Percentiles rank a stretch among this genome's conserved stretches.
phyloP scores from a whole-genome alignment of 1,140 invertebrate genomes.

The Drosophila ohnishii region DNA sequence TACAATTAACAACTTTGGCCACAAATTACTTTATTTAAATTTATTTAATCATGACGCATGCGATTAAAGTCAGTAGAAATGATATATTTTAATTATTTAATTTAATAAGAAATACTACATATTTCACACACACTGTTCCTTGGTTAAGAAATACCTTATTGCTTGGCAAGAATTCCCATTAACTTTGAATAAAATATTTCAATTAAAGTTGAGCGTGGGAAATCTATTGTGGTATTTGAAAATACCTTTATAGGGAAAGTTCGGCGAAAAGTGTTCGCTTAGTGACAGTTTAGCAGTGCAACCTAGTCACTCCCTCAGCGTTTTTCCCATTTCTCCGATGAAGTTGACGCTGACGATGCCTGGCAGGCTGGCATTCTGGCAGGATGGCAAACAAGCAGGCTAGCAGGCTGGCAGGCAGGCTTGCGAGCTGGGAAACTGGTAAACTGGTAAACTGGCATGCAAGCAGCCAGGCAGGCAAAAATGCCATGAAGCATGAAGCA shows the following conservation, averaged over 20 bases:
- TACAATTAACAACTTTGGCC: neutral
- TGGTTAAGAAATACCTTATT: neutral
- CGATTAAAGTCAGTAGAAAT: neutral
- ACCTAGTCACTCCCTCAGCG: constrained; percentile 24
- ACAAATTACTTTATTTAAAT: constrained; percentile 2
- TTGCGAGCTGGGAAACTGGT: constrained; percentile 16
- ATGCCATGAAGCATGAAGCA: constrained; percentile 60
- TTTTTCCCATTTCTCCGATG: constrained; percentile 27
- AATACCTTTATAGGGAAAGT: constrained; percentile 7
- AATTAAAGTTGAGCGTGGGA: neutral
- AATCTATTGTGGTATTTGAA: neutral
- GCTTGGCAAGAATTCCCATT: constrained; percentile 1
- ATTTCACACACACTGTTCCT: neutral
- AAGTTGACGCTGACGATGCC: constrained; percentile 44
- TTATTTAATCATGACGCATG: constrained; percentile 8
- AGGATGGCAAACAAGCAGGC: constrained; percentile 27
- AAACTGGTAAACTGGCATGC: constrained; percentile 21
- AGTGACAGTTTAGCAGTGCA: constrained; percentile 21
- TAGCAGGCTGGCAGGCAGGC: constrained; percentile 22
- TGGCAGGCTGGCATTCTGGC: constrained; percentile 35
- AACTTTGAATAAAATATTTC: constrained; percentile 13
- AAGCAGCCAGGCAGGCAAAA: constrained; percentile 33
- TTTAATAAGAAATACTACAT: no score
- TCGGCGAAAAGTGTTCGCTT: constrained; percentile 5
- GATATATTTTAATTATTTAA: neutral